Evolutionary conservation across 2,888 invertebrate genomes (phyloP), one percentile per base, ranked within the genome.

Genomic region (Brachylomia viminalis): DNA sequence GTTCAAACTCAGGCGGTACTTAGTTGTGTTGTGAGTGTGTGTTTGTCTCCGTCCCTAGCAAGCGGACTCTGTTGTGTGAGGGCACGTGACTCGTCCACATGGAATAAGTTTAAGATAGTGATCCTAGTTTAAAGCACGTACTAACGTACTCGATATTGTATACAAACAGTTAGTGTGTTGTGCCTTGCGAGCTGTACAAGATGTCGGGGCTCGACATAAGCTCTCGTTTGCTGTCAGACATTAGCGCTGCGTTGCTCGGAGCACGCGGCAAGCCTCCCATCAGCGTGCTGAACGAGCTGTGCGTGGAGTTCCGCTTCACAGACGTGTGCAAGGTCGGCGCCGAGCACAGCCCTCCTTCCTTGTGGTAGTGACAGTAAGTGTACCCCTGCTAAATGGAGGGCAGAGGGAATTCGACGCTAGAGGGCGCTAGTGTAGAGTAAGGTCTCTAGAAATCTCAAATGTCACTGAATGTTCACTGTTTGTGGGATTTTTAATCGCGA

Each of bases 241-340:
- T 42, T 1, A 27, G 23, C 11, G 65, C 64, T 17, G 69, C 17
- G 64, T 23, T 69, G 64, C 38, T 42, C n/a, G 42, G 17, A 1
- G 1, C 15, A 6, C 20, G 65, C 10, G 27, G 23, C 17, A 45
- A 42, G 30, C 69, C 66, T 30, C 69, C 69, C 23, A 45, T 66
- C 66, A 45, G 69, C 30, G 66, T 30, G 23, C 42, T 69, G 11
- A 69, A 69, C 30, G 66, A 69, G 42, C 42, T 69, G 30, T 7
- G 66, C 30, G 30, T 30, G 30, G 15, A 7, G 1, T 65, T 69
- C 23, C 23, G 30, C 11, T 69, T 69, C 66, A 42, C 30, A 4
- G n/a, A 66, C 23, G 30, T 42, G 66, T 42, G 66, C 15, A 65
- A 30, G 42, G 0, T 30, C 2, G 69, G 69, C 23, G 30, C 69